phyloP scores from a whole-genome alignment of 2,797 vertebrate genomes.

The Rhadinocentrus ornatus region DNA sequence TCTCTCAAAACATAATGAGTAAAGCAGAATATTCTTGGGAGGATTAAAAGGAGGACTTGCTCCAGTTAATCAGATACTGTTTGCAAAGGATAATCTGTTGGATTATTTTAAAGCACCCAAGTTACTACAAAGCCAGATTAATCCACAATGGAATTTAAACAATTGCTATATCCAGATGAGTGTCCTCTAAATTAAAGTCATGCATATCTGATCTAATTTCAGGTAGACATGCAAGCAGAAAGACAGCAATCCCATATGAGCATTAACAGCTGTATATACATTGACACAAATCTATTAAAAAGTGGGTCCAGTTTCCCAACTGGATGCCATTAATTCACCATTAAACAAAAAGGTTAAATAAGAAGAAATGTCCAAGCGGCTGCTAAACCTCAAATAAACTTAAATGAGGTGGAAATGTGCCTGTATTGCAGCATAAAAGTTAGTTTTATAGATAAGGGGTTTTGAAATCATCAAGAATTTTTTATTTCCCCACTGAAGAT shows the following conservation, averaged over 20 bases:
- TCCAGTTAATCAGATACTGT: constrained; percentile 63
- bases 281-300: constrained; percentile 2
- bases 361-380: not conserved
- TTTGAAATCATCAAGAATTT: not conserved
- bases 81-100: constrained; percentile 73
- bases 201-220: constrained; percentile 28
- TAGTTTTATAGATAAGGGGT: not conserved
- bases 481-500: not conserved
- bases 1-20: constrained; percentile 47
- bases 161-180: constrained; percentile 22
- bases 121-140: constrained; percentile 69
- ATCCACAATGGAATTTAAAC: constrained; percentile 56
- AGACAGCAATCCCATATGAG: constrained; percentile 1
- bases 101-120: constrained; percentile 70
- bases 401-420: not conserved
- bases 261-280: not conserved
- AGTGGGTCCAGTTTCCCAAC: not conserved
- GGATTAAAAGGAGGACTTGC: constrained; percentile 55
- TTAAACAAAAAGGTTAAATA: not conserved
- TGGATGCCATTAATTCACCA: not conserved
- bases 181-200: constrained; percentile 41
- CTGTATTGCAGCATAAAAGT: not conserved
- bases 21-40: constrained; percentile 50
- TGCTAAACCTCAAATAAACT: constrained; percentile 1
- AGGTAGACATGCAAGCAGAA: constrained; percentile 3